phyloP scores from a whole-genome alignment of 2,113 vertebrate genomes.

The Chloropsis cyanopogon region DNA sequence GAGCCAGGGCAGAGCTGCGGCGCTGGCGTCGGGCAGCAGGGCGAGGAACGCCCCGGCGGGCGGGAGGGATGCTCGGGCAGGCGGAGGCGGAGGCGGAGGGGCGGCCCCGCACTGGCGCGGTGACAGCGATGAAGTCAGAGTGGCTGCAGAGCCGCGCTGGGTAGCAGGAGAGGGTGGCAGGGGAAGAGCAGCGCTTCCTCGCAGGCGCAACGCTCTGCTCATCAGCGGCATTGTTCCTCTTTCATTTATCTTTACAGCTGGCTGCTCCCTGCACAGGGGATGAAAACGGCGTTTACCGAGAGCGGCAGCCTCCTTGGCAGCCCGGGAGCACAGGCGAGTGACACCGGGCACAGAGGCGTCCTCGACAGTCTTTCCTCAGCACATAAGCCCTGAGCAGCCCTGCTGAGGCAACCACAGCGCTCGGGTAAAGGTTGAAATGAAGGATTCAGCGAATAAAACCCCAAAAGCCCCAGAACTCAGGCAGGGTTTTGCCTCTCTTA shows the following conservation, averaged over 20 bases:
- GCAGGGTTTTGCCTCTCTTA: not conserved
- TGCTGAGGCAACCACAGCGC: not conserved
- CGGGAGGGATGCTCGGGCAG: not conserved
- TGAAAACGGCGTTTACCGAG: not conserved
- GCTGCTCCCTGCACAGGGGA: not conserved
- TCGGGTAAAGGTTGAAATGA: not conserved
- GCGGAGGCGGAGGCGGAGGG: rapidly evolving
- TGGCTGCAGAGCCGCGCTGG: not conserved
- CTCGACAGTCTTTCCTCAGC: not conserved
- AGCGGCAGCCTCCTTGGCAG: not conserved
- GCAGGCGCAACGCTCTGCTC: not conserved
- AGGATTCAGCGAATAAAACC: not conserved
- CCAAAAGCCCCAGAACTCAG: not conserved
- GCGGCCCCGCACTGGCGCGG: not conserved
- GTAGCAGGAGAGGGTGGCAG: not conserved
- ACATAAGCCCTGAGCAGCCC: not conserved
- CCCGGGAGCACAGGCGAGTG: not conserved
- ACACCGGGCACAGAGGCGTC: not conserved
- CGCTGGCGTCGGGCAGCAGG: rapidly evolving
- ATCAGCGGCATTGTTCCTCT: constrained; percentile 39
- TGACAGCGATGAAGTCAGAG: not conserved
- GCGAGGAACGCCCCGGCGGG: not conserved
- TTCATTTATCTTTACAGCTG: constrained; percentile 30
- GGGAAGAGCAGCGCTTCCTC: not conserved
- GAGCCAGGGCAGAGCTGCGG: not conserved